Evolutionary conservation across 2,888 invertebrate species (phyloP).

Genomic region (Papilio demoleus): DNA sequence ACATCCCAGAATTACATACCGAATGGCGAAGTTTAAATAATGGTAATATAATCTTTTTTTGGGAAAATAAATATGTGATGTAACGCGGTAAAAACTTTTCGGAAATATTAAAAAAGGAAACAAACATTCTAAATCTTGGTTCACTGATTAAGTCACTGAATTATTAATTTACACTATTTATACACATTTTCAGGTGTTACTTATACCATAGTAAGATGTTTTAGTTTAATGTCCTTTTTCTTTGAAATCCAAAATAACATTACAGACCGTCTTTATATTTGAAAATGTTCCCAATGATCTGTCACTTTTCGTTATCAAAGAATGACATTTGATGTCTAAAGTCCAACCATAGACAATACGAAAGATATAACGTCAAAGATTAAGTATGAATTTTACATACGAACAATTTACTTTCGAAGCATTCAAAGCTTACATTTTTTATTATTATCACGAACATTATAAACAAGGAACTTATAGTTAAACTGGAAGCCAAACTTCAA

Average conservation of each 20-base stretch:
- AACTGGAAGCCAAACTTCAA: too few species aligned
- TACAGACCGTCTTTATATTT: background rate
- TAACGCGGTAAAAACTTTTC: constrained; percentile 56
- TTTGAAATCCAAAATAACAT: background rate
- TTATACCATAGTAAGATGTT: constrained; percentile 6
- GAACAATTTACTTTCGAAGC: too few species aligned
- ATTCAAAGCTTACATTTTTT: too few species aligned
- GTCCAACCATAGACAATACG: constrained; percentile 21
- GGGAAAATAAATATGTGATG: constrained; percentile 53
- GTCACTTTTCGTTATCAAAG: constrained; percentile 17
- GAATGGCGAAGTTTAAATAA: constrained; percentile 65
- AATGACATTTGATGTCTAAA: constrained; percentile 13
- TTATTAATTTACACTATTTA: constrained; percentile 9
- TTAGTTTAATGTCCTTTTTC: background rate
- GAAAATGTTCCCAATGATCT: constrained; percentile 11
- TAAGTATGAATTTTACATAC: background rate
- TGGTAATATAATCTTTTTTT: constrained; percentile 57
- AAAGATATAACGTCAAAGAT: background rate
- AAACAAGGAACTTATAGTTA: too few species aligned
- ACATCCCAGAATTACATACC: constrained; percentile 56
- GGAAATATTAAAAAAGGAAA: constrained; percentile 42
- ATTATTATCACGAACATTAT: too few species aligned
- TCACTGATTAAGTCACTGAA: constrained; percentile 14
- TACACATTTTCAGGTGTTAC: background rate
- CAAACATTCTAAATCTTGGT: constrained; percentile 44